Evolutionary conservation across 2,113 vertebrate genomes (phyloP), one percentile per base, ranked within the genome.

Genomic region (Dicrurus megarhynchus): DNA sequence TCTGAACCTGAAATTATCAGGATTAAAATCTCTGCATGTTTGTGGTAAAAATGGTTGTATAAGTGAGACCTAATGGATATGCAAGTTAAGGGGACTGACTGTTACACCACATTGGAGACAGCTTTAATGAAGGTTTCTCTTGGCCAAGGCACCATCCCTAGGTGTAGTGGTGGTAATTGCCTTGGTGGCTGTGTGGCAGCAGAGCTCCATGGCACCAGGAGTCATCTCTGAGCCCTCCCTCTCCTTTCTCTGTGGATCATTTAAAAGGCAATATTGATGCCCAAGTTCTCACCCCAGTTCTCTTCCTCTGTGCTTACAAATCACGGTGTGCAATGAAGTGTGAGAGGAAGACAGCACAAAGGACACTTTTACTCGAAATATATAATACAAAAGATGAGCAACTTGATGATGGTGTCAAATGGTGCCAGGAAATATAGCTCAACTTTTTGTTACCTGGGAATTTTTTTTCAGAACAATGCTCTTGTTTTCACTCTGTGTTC

Each of bases 191-290:
- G 0, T 41, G 56, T 33, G 69, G 28, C 59, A 89, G 50, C 76
- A 84, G 35, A 79, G 44, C 30, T 65, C 46, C 19, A 6, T 55
- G 60, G 32, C 39, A 84, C 35, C 42, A 59, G 69, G 23, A 70
- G 32, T 33, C 44, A 39, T 22, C 16, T 37, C 14, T 18, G 14
- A 13, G 15, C 30, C 35, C 32, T 74, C 30, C 35, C 32, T 74
- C 14, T 64, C 17, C 33, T 56, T 33, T 69, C 41, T 64, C 10
- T 33, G 18, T 55, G 35, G 20, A 14, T 52, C 35, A 17, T 73
- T 47, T 28, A 32, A 73, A 73, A 39, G n/a, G 41, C 1, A 13
- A 21, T 1, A 1, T 19, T 4, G 0, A 0, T 65, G n/a, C 30
- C 42, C 0, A 0, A n/a, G 33, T 50, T 70, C 1, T 3, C 39